A percentile compares a stretch with the other conserved stretches of the same genome.
phyloP scores from a whole-genome alignment of 2,888 invertebrate species.

The Volucella bombylans region DNA sequence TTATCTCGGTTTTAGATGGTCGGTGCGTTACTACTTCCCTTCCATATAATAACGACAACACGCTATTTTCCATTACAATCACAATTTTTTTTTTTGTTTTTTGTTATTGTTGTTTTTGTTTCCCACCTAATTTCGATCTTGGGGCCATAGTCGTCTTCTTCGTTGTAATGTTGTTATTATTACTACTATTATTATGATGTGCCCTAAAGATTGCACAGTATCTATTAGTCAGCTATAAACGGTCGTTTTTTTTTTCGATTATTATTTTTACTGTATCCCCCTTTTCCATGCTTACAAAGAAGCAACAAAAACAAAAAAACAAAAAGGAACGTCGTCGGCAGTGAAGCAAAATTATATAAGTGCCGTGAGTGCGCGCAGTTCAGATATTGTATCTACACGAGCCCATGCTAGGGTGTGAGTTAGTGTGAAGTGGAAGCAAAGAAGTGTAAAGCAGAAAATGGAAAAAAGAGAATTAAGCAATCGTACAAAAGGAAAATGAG shows the following conservation, averaged over 20 bases:
- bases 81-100: not conserved
- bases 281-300: slow-evolving; percentile 10
- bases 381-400: slow-evolving; percentile 16
- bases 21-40: not conserved
- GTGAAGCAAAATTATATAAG: slow-evolving; percentile 65
- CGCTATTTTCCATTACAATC: slow-evolving; percentile 33
- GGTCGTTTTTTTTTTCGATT: not conserved
- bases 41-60: slow-evolving; percentile 11
- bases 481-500: slow-evolving; percentile 19
- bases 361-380: slow-evolving; percentile 63
- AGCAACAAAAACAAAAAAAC: slow-evolving; percentile 16
- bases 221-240: slow-evolving; percentile 54
- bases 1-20: slow-evolving; percentile 40
- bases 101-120: not conserved
- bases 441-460: slow-evolving; percentile 10
- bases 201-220: slow-evolving; percentile 64
- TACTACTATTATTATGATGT: slow-evolving; percentile 45
- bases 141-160: not conserved
- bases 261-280: slow-evolving; percentile 15
- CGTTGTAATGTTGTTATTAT: slow-evolving; percentile 4
- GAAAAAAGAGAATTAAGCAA: slow-evolving; percentile 52
- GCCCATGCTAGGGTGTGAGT: not conserved
- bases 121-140: not conserved
- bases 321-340: not conserved
- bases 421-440: slow-evolving; percentile 22